A percentile compares a stretch with the other conserved stretches of the same genome.
phyloP scores from a whole-genome alignment of 2,797 vertebrate species.

The Jordanella pulchra region DNA sequence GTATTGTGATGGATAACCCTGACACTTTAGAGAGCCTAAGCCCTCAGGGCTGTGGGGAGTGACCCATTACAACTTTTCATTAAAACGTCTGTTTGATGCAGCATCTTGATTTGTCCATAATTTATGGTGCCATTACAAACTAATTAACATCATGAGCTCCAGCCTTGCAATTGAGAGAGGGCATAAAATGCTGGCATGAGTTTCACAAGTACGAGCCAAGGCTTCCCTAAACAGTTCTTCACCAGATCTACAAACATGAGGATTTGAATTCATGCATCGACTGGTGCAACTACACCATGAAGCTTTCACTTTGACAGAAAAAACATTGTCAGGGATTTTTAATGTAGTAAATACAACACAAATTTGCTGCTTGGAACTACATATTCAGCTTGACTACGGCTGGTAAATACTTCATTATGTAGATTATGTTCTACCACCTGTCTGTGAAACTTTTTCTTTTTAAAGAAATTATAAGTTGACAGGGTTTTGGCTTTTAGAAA shows the following conservation, averaged over 20 bases:
- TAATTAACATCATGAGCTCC: constrained; percentile 88
- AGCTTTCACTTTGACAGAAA: not conserved
- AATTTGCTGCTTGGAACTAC: not conserved
- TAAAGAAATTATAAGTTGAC: not conserved
- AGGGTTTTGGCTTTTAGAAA: not conserved
- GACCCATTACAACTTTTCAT: constrained; percentile 88
- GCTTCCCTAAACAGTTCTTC: constrained; percentile 10
- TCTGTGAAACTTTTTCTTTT: not conserved
- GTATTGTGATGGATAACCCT: constrained; percentile 67
- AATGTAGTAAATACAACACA: not conserved
- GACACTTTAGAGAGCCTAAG: constrained; percentile 54
- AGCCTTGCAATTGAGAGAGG: constrained; percentile 59
- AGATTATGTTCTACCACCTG: not conserved
- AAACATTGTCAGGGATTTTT: not conserved
- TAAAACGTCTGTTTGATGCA: constrained; percentile 86
- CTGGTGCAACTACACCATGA: not conserved
- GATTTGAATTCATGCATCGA: not conserved
- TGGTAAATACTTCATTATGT: not conserved
- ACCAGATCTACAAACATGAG: not conserved
- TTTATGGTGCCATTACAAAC: constrained; percentile 92
- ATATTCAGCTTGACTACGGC: not conserved
- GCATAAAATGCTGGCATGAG: constrained; percentile 52
- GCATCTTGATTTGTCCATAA: constrained; percentile 88
- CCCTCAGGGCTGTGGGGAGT: constrained; percentile 69
- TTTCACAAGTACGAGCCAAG: constrained; percentile 22